Conservation (phyloP, 2,797 vertebrate genomes). For the Aulostomus chinensis region DNA sequence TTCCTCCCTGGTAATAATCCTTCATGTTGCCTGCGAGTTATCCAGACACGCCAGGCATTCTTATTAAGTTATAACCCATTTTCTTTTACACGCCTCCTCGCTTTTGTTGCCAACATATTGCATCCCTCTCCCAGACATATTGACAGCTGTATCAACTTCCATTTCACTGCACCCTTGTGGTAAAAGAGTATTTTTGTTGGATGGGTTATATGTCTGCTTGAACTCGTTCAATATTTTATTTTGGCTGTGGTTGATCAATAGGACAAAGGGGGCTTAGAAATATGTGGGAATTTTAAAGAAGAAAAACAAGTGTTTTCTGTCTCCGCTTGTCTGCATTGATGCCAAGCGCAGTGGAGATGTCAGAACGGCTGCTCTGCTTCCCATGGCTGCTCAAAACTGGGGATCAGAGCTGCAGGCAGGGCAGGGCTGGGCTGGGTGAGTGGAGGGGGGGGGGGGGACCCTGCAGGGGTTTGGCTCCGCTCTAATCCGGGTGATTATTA, state of each 20-base stretch:
- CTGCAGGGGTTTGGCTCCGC: constrained; percentile 75
- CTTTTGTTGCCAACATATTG: constrained; percentile 57
- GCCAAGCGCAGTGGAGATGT: constrained; percentile 29
- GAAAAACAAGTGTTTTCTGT: constrained; percentile 11
- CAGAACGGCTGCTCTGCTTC: constrained; percentile 59
- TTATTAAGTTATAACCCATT: constrained; percentile 64
- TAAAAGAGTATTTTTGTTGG: constrained; percentile 41
- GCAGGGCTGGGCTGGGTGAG: constrained; percentile 26
- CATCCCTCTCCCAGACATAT: constrained; percentile 70
- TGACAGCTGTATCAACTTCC: constrained; percentile 73
- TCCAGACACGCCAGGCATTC: constrained; percentile 39
- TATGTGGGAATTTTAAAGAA: constrained; percentile 10
- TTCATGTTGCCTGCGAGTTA: constrained; percentile 34
- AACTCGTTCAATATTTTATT: constrained; percentile 47
- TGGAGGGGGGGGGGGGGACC: constrained; percentile 28
- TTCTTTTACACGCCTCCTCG: constrained; percentile 18
- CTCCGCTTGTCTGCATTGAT: constrained; percentile 38
- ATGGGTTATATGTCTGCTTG: constrained; percentile 49
- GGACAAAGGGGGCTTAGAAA: constrained; percentile 24
- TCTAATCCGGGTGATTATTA: constrained; percentile 81
- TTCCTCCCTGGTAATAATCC: constrained; percentile 39
- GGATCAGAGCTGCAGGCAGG: constrained; percentile 52
- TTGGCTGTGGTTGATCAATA: constrained; percentile 41
- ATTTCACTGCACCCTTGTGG: constrained; percentile 71
- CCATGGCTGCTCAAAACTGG: constrained; percentile 47